A percentile compares a stretch with the other conserved stretches of the same genome.
phyloP scores from a whole-genome alignment of 2,113 vertebrate genomes.

The Phalacrocorax aristotelis region DNA sequence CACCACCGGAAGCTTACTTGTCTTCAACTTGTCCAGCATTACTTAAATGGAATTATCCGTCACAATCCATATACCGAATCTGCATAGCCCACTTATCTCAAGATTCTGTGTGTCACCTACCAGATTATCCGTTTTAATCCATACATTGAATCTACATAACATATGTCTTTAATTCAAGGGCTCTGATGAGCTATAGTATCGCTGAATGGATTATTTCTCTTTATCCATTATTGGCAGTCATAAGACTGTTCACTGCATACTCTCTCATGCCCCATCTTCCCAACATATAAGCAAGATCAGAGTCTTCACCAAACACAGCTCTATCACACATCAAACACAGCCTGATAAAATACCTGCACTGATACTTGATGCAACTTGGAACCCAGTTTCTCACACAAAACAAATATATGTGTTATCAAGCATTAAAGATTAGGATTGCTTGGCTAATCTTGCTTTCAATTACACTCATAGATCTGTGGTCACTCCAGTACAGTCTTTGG shows the following conservation, averaged over 20 bases:
- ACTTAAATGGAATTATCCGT: conserved; percentile 70
- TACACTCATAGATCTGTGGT: not conserved
- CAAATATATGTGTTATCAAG: not conserved
- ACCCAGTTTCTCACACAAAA: not conserved
- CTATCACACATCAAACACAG: not conserved
- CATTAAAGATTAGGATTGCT: not conserved
- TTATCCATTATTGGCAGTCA: conserved; percentile 64
- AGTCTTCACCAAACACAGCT: not conserved
- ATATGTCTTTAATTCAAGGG: conserved; percentile 68
- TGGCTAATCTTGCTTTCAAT: not conserved
- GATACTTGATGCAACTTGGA: not conserved
- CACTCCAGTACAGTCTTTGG: not conserved
- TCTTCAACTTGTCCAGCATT: conserved; percentile 64
- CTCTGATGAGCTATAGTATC: conserved; percentile 53
- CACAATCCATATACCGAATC: conserved; percentile 62
- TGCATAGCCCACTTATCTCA: conserved; percentile 65
- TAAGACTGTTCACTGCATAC: not conserved
- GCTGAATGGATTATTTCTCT: conserved; percentile 67
- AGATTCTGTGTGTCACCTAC: conserved; percentile 68
- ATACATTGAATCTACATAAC: conserved; percentile 66
- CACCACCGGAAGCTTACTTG: not conserved
- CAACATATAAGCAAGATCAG: not conserved
- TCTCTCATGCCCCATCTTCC: not conserved
- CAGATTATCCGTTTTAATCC: conserved; percentile 73
- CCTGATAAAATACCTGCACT: not conserved